phyloP scores from a whole-genome alignment of 37 sponge, comb jelly and placozoan species.

The Geodia barretti region DNA sequence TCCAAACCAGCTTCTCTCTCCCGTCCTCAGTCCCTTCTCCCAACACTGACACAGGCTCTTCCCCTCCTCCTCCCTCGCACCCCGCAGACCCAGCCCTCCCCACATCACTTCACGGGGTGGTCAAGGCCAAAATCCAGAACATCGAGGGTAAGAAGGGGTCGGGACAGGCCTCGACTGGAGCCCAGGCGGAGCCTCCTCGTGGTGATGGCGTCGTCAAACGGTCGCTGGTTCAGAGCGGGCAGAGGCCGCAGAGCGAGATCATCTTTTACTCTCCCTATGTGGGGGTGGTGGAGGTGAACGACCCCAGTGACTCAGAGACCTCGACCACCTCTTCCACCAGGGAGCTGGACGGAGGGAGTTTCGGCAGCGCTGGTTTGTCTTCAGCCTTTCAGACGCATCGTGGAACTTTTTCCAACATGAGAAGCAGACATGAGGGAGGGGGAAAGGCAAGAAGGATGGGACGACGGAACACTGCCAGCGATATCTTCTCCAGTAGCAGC shows the following conservation, averaged over 20 bases:
- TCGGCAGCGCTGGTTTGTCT: background rate
- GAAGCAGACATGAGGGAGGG: background rate
- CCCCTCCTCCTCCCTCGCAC: background rate
- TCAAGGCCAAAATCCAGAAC: constrained; percentile 26
- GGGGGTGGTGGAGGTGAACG: background rate
- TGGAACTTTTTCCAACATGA: background rate
- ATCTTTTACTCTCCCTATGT: background rate
- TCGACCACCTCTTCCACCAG: background rate
- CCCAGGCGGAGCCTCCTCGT: background rate
- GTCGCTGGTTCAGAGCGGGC: background rate
- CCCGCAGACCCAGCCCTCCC: background rate
- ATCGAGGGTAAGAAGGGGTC: constrained; percentile 36
- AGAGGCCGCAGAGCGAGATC: background rate
- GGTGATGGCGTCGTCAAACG: background rate
- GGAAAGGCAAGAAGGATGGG: background rate
- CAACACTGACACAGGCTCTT: background rate
- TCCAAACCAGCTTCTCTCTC: background rate
- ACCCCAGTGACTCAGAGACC: no score
- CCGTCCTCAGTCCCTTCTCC: background rate
- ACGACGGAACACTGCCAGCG: background rate
- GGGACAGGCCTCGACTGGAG: background rate
- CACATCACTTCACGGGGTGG: constrained; percentile 22
- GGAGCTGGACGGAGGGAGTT: background rate
- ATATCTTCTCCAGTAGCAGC: background rate
- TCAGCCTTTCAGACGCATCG: background rate